Evolutionary conservation across 2,113 vertebrate species (phyloP).

Genomic region (human): GRCh38 chr17:58292001-58292500

Average conservation of each 20-base stretch:
- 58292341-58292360: not conserved
- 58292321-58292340: not conserved
- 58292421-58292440: not conserved
- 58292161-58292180: not conserved
- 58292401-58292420: not conserved
- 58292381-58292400: not conserved
- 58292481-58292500: no score
- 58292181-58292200: not conserved
- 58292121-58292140: not conserved
- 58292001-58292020: not conserved
- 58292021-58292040: not conserved
- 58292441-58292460: not conserved
- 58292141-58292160: not conserved
- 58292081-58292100: not conserved
- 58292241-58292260: no score
- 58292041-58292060: not conserved
- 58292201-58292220: not conserved
- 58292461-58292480: not conserved
- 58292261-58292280: not conserved
- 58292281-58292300: not conserved
- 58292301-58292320: not conserved
- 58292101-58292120: not conserved
- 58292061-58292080: not conserved
- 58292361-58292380: not conserved
- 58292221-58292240: not conserved